Evolutionary conservation across 2,888 invertebrate species (phyloP), one percentile per base, ranked within the genome.

Genomic region (Cephus nigrinus): DNA sequence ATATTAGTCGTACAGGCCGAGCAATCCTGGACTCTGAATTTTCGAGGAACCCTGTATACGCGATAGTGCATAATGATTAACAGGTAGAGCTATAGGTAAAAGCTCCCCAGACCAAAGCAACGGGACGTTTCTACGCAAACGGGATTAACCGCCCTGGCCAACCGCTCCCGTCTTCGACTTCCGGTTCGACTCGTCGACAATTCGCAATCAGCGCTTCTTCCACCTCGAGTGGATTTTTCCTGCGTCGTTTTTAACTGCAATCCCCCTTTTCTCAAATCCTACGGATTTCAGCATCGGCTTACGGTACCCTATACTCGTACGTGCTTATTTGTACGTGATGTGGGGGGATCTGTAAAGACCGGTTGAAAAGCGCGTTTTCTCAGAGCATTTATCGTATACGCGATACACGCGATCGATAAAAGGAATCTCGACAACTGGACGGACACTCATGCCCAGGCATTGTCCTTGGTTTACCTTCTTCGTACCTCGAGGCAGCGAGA

Each of bases 91-190:
- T 0, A 36, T 36, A 36, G 36, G 36, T 0, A 1, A 31, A 31
- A 31, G 35, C 87, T 87, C 88, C 4, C 2, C 40, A 23, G 15
- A 23, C 40, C 15, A 40, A 40, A 40, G 15, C 40, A 40, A 15
- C 1, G 23, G 55, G 23, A 55, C 88, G 86, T 89, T 89, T 90
- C 89, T 89, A 86, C 86, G 87, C 87, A 89, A 89, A 89, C 88
- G 87, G 87, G 89, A 90, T 90, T 90, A 90, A 88, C 23, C 55
- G 23, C 23, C 15, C 40, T 40, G 40, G 15, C 40, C 5, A 15
- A 15, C 30, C 71, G 71, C 12, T 80, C 79, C 79, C 77, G 76
- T 76, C 74, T 76, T 76, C 74, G 77, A 78, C 79, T 81, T 81
- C 79, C 80, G 78, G 77, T 82, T 81, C 77, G 76, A 79, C 78